Evolutionary conservation across 2,113 vertebrate species (phyloP), one percentile per base, ranked within the genome.

Genomic region (Nicator chloris): DNA sequence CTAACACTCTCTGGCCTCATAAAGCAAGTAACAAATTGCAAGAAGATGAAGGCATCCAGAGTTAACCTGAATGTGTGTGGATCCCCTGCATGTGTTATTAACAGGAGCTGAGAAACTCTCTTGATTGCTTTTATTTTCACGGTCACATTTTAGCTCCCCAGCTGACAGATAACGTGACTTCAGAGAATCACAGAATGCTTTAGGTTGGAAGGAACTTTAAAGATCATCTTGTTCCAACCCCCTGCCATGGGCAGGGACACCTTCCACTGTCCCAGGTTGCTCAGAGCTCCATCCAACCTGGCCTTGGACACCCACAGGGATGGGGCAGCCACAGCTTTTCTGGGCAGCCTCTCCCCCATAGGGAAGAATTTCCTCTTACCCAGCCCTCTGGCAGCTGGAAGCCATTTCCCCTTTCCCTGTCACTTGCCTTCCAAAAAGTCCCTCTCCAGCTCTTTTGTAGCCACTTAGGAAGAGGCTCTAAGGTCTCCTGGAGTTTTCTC

Each of bases 181-280:
- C 39, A 37, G 1, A 33, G 51, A 42, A 50, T 26, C 35, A 42
- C 2, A 27, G 45, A 78, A 53, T 19, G 10, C 12, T 39, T 78
- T 28, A 31, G 12, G 28, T 13, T 33, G 18, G 22, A 77, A 68
- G 63, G 37, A 53, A 39, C 22, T 50, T 53, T 13, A 39, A 23
- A 33, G 63, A 23, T 33, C 27, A 22, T 13, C 27, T 21, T 0
- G 0, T 44, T 77, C 31, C 37, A 68, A 2, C 4, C 7, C 7
- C 21, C 31, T 50, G 44, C 60, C 50, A 40, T 35, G 44, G 50
- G 16, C 50, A 75, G n/a, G 15, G 50, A 85, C 30, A 49, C 12
- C 30, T n/a, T 44, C 33, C 72, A 59, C 37, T 4, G 5, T 6
- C 23, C 63, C 31, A 68, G 44, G 26, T 0, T 68, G 61, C 45